Evolutionary conservation across 2,888 invertebrate genomes (phyloP).

Genomic region (Trileptium ribeirensis): DNA sequence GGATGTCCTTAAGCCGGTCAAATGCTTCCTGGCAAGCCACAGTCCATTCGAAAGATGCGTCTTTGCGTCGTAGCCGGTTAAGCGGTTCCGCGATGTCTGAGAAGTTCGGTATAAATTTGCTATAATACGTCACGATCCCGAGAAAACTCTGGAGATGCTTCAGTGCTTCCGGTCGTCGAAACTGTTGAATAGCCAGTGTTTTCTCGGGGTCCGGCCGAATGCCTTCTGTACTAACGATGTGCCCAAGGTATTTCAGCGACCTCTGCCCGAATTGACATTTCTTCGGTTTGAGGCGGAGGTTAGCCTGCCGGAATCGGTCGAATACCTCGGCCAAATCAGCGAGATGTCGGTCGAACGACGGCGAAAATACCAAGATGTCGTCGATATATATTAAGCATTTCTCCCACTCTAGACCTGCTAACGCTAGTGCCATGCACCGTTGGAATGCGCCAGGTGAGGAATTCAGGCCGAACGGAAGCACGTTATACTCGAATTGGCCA

Average conservation of each 20-base stretch:
- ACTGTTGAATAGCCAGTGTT: neutral
- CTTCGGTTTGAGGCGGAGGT: neutral
- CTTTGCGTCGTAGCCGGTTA: neutral
- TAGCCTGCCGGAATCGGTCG: neutral
- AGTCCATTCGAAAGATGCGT: neutral
- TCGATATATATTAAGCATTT: neutral
- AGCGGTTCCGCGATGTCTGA: neutral
- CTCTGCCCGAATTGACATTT: neutral
- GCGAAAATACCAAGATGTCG: neutral
- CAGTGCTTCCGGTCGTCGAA: neutral
- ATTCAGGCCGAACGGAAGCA: neutral
- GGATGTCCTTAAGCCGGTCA: neutral
- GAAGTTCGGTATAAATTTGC: neutral
- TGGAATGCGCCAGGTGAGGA: neutral
- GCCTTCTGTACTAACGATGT: neutral
- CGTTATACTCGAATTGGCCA: constrained; percentile 3
- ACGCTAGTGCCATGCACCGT: neutral
- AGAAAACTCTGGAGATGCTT: neutral
- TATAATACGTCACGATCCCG: neutral
- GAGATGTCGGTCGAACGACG: neutral
- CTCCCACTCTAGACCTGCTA: neutral
- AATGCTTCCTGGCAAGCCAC: neutral
- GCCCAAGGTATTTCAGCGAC: neutral
- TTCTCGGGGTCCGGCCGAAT: neutral
- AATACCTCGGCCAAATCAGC: neutral